Base-by-base conservation (phyloP, 2,888 invertebrate genomes). In the Abrostola triplasia region DNA sequence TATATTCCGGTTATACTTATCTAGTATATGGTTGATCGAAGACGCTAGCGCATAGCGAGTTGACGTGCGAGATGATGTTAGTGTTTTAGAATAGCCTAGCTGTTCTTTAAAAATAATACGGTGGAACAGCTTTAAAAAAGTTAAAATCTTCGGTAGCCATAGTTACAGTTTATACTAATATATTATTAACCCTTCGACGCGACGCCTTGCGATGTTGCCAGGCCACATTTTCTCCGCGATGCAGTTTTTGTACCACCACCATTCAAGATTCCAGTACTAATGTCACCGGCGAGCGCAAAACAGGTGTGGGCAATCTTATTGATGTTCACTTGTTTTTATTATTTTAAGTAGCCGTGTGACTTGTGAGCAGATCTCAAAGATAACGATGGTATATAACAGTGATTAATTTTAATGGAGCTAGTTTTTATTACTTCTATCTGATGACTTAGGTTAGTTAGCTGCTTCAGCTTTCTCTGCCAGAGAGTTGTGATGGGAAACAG, bases 231-330 rank as follows among this genome's bases (percentile, higher is more conserved):
- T 47, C 61, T 57, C 6, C 44, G 41, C 36, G 44, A 44, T 44
- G 42, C 42, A 57, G 51, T 70, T 77, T 76, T 77, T 69, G 59
- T 60, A 35, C 53, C 59, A 51, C 41, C 24, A 52, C 65, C 70
- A 76, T 77, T 79, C 70, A 73, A 41, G 59, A 69, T 64, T 75
- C 72, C 64, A 65, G 52, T 59, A 65, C 48, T 59, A 41, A 64
- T 67, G 59, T 63, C 50, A 60, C 61, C 50, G 48, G 63, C 40
- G 40, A 50, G 53, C 11, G 8, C 50, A 50, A 54, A 58, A 63
- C 73, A 67, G 71, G 69, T 71, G 64, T 67, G 44, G 49, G 42
- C 50, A 65, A 71, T 70, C 44, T 64, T 53, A 57, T 71, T 52
- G 40, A 56, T 71, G 59, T 53, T 53, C 44, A 41, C 35, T 44